Conservation (phyloP, 2,888 invertebrate species). For the Cetonia aurata region DNA sequence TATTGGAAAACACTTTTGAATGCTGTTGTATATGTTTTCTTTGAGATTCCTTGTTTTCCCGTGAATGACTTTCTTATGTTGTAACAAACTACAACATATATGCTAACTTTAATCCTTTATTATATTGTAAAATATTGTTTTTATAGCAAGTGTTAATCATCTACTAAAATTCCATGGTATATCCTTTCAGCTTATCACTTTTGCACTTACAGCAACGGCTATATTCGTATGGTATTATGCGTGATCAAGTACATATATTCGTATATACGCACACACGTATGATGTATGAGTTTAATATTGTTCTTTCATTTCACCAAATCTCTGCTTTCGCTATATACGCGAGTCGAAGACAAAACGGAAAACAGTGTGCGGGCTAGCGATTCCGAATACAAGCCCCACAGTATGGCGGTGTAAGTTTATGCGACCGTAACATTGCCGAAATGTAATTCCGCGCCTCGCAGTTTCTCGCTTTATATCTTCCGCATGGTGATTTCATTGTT, state of each 20-base stretch:
- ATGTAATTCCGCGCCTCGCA: conserved; percentile 44
- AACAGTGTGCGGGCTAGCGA: background rate
- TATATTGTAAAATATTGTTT: no score
- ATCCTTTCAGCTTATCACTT: no score
- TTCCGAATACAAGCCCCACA: conserved; percentile 16
- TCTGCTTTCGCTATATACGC: background rate
- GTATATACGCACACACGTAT: background rate
- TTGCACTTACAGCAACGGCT: no score
- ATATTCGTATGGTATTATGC: background rate
- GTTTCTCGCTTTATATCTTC: conserved; percentile 42
- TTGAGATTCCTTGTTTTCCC: no score
- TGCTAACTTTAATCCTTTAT: no score
- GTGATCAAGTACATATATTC: background rate
- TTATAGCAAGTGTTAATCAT: no score
- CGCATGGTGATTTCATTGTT: conserved; percentile 38
- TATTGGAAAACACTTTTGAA: no score
- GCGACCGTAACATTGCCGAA: conserved; percentile 48
- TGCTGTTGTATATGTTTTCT: no score
- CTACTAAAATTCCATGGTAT: no score
- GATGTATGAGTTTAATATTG: conserved; percentile 42
- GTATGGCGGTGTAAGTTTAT: conserved; percentile 44
- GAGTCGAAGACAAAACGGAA: background rate
- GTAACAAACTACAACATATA: no score
- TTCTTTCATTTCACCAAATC: conserved; percentile 19
- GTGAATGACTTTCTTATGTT: no score